These are phyloP conservation scores for Hydrophis major DNA, from an alignment of 2,797 vertebrate genomes.

Conservation along the genomic window DNA sequence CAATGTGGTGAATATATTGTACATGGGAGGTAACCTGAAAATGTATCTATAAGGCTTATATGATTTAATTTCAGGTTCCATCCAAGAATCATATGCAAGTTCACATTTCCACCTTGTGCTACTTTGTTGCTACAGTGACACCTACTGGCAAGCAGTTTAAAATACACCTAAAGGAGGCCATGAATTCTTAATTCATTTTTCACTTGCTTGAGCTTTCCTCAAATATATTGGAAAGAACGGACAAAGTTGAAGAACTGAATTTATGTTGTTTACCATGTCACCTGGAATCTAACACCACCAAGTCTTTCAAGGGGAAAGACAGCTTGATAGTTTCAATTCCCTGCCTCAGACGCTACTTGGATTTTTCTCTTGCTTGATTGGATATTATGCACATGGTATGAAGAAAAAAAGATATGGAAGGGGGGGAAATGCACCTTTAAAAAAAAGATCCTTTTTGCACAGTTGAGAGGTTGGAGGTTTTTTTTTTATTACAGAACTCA, in stretches of 20 bases:
- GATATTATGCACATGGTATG: not conserved
- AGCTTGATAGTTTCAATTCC: not conserved
- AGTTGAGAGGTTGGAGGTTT: not conserved
- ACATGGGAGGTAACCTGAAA: not conserved
- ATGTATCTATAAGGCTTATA: not conserved
- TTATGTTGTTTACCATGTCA: not conserved
- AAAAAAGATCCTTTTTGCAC: not conserved
- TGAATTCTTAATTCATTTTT: not conserved
- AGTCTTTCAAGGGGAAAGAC: not conserved
- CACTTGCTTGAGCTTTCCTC: not conserved
- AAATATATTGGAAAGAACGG: not conserved
- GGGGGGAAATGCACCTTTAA: not conserved
- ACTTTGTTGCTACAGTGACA: conserved; percentile 17
- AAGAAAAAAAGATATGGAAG: not conserved
- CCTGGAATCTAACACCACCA: not conserved
- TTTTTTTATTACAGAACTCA: not conserved
- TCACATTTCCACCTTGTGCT: not conserved
- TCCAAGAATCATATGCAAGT: not conserved
- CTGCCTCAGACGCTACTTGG: not conserved
- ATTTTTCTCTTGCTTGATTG: not conserved
- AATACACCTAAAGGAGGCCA: not conserved
- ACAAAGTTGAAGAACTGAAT: not conserved
- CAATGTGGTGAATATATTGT: not conserved
- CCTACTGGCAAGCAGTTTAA: not conserved
- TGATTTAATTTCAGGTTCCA: not conserved